Conservation (phyloP, 2,888 invertebrate species). For the Agrenia bidenticulata region DNA sequence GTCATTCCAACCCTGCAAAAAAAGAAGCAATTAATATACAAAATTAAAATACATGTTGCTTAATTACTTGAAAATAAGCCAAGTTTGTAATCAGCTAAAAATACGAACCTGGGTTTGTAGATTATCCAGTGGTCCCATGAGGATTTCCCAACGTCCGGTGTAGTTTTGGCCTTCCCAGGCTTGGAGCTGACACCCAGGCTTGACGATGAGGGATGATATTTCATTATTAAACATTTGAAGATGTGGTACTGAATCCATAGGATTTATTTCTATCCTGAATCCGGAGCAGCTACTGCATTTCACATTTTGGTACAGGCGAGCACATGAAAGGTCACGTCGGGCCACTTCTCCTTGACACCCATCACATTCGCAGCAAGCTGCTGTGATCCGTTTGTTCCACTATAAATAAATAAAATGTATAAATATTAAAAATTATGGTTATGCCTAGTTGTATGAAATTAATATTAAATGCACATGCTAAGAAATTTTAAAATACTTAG, state of each 20-base stretch:
- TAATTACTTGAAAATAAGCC: not conserved
- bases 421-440: no score
- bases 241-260: constrained; percentile 32
- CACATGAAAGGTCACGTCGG: constrained; percentile 29
- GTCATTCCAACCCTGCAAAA: constrained; percentile 40
- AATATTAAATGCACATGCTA: no score
- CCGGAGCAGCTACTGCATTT: constrained; percentile 38
- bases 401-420: not conserved
- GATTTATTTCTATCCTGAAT: constrained; percentile 38
- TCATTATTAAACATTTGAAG: constrained; percentile 39
- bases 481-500: no score
- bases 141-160: constrained; percentile 23
- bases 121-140: constrained; percentile 21
- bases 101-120: constrained; percentile 24
- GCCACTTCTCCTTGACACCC: constrained; percentile 37
- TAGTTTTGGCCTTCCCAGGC: constrained; percentile 37
- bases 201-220: constrained; percentile 36
- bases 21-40: not conserved
- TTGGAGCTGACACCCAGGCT: constrained; percentile 30
- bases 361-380: constrained; percentile 42
- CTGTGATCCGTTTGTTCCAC: constrained; percentile 31
- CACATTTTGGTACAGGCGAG: constrained; percentile 35
- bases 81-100: not conserved
- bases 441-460: no score
- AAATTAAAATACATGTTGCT: constrained; percentile 7